Base-by-base conservation (phyloP, 2,888 invertebrate genomes). In the Stomorhina lunata region DNA sequence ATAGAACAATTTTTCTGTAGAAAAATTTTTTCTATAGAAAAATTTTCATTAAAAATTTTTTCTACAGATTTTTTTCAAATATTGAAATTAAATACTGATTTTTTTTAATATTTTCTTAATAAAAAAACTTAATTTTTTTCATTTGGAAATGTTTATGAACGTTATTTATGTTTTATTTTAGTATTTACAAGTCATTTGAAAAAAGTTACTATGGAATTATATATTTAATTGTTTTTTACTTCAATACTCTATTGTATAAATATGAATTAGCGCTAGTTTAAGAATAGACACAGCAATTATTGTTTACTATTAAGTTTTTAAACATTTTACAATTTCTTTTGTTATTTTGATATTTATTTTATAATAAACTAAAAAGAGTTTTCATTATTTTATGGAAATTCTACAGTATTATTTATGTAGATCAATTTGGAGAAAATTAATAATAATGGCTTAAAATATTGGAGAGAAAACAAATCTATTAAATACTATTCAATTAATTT, bases 251-350 rank as follows among this genome's bases (percentile, higher is more conserved):
- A n/a, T 5, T 48, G 15, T 63, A 63, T 61, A 66, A 73, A 73
- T 61, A 48, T 59, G 40, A 65, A 71, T 80, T 76, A 80, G 71
- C 66, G 59, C 72, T 80, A 80, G 68, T 75, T 80, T 57, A 53
- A 55, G 15, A 77, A 68, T 77, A 77, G 66, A 81, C 61, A 81
- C 81, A 81, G 71, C 76, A 66, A 76, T 77, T 29, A 81, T 37
- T 66, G 66, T 66, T 69, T 72, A 72, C 65, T 61, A 68, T 73
- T 80, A n/a, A n/a, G n/a, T 32, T 45, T 10, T 50, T 50, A n/a
- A 37, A 53, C 17, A 65, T 63, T 66, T 68, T 66, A 77, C 59
- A 68, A 48, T 68, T 61, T 57, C 17, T 29, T 63, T 22, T n/a
- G 25, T 32, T 27, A 12, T 1, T 7, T 48, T 71, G 7, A 29